Evolutionary conservation across 2,888 invertebrate genomes (phyloP), one percentile per base, ranked within the genome.

Genomic region (Catocala sponsa): DNA sequence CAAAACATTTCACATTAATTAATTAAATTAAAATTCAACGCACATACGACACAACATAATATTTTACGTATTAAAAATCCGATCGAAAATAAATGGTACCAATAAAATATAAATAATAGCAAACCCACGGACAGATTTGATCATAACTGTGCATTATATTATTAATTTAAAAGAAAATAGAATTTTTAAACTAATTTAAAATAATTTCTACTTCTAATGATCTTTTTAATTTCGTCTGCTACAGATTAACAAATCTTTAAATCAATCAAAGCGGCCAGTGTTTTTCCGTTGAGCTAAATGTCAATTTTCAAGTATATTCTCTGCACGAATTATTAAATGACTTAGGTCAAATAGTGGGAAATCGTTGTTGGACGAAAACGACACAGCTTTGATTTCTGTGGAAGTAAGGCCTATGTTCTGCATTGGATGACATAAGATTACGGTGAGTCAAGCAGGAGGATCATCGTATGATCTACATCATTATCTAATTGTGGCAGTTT

Each of bases 31-130:
- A 73, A 64, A 63, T 59, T 60, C 59, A 70, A 59, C 60, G 48
- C 33, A 65, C 53, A 35, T 44, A 58, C 15, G 33, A 60, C 62
- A 63, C 15, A 25, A 60, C 62, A 63, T 38, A 6, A 38, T 63
- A 63, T 63, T 62, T 63, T 49, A 57, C 47, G n/a, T 49, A 55
- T 55, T 48, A 41, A 51, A 57, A 66, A 69, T 52, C 55, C 41
- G 65, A 69, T 72, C 49, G 13, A 62, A 48, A 48, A 41, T 42
- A 70, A 63, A 50, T 43, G 55, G 51, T 55, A 51, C 54, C 42
- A 67, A 75, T 74, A 72, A 71, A 76, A 76, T 56, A 64, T 66
- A 67, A 73, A 71, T 68, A 63, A 71, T 73, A 54, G 55, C 61
- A 69, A 71, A 71, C 55, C 63, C 49, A 73, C 71, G 70, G 44